Evolutionary conservation across 2,797 vertebrate species (phyloP).

Genomic region (Hydrophis major): DNA sequence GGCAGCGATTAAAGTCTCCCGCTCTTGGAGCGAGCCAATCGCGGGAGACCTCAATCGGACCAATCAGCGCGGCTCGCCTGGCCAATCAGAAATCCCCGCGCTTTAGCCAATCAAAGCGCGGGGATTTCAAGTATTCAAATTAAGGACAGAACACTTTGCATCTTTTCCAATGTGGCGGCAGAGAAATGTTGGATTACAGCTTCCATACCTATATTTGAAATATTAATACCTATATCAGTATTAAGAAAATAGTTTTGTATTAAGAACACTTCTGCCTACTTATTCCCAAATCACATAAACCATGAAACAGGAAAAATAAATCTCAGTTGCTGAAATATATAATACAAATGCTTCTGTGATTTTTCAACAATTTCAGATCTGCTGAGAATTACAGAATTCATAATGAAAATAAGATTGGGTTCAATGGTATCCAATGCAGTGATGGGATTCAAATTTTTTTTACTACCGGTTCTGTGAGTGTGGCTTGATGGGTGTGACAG

Average conservation of each 20-base stretch:
- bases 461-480: too few species aligned
- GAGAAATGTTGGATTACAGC: neutral
- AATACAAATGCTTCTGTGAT: neutral
- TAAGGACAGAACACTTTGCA: too few species aligned
- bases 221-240: neutral
- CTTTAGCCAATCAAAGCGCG: too few species aligned
- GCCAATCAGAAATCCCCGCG: too few species aligned
- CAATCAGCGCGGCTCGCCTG: too few species aligned
- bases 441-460: too few species aligned
- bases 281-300: neutral
- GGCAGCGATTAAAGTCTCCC: too few species aligned
- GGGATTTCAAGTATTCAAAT: too few species aligned
- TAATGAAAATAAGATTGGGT: neutral
- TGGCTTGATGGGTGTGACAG: too few species aligned
- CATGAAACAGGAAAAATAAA: neutral
- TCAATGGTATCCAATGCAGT: neutral
- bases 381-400: neutral
- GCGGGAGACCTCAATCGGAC: too few species aligned
- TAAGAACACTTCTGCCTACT: neutral
- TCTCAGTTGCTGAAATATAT: neutral
- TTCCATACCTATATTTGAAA: neutral
- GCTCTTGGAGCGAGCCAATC: too few species aligned
- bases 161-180: neutral
- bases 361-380: neutral
- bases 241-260: neutral